Conservation (phyloP, 2,888 invertebrate species). For the Tiliacea citrago region DNA sequence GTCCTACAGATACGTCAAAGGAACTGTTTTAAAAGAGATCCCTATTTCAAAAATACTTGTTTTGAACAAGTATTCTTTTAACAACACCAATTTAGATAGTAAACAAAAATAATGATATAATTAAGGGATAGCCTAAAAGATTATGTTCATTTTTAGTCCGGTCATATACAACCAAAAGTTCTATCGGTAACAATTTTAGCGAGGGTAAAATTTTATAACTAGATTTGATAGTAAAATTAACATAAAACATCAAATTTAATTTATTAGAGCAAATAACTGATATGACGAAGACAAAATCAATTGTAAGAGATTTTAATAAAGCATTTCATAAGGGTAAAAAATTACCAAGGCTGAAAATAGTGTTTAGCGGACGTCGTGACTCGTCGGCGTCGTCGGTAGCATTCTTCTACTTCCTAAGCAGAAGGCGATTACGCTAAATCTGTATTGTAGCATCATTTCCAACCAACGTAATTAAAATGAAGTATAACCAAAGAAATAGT, state of each 20-base stretch:
- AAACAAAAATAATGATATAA: not conserved
- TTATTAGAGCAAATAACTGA: not conserved
- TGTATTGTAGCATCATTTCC: conserved; percentile 6
- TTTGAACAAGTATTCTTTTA: conserved; percentile 29
- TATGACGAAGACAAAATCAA: conserved; percentile 8
- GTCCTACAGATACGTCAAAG: conserved; percentile 23
- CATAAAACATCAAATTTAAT: conserved; percentile 20
- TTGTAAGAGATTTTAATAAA: not conserved
- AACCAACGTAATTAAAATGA: conserved; percentile 12
- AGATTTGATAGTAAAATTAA: conserved; percentile 19
- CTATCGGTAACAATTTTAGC: conserved; percentile 72
- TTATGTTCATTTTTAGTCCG: conserved; percentile 42
- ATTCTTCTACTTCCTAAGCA: not conserved
- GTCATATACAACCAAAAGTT: conserved; percentile 56
- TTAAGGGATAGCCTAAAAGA: conserved; percentile 4
- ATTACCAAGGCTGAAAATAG: conserved; percentile 8
- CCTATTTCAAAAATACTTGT: conserved; percentile 34
- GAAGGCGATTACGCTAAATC: not conserved
- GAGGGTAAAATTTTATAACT: conserved; percentile 59
- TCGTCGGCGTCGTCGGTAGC: not conserved
- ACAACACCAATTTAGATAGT: conserved; percentile 15
- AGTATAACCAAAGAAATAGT: conserved; percentile 14
- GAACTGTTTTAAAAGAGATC: conserved; percentile 37
- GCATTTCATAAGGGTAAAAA: not conserved
- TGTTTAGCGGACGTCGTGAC: not conserved